These are phyloP conservation scores for Halisarca cf. caerulea DNA, from an alignment of 37 sponge, comb jelly and placozoan species.

Conservation along the genomic window DNA sequence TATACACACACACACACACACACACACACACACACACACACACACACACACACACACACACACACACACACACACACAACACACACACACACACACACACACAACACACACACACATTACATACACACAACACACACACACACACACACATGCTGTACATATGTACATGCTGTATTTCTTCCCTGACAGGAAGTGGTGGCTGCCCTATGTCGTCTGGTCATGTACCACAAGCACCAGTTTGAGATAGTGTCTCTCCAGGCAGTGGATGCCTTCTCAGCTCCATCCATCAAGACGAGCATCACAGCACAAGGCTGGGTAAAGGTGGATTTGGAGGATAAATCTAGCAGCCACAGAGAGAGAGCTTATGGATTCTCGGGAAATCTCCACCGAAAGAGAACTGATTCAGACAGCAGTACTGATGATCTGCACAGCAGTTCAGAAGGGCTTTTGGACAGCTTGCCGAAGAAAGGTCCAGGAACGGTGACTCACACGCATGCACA, in stretches of 20 bases:
- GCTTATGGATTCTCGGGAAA: conserved; percentile 6
- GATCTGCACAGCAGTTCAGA: conserved; percentile 28
- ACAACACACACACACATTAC: neutral
- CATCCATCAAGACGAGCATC: conserved; percentile 58
- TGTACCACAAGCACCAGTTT: conserved; percentile 82
- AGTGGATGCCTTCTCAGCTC: conserved; percentile 10
- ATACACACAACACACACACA: neutral
- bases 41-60: too few relatives aligned
- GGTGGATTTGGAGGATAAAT: neutral
- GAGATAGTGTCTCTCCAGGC: conserved; percentile 69
- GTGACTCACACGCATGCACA: neutral
- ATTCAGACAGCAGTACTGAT: conserved; percentile 4
- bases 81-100: neutral
- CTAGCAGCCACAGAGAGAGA: neutral
- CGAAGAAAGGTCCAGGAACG: conserved; percentile 28
- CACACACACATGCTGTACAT: neutral
- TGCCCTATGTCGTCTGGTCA: conserved; percentile 75
- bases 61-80: too few relatives aligned
- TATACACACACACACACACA: too few relatives aligned
- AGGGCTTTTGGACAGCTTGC: conserved; percentile 28
- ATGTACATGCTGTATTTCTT: neutral
- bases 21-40: too few relatives aligned
- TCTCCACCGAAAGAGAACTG: neutral
- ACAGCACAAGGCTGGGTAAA: conserved; percentile 80
- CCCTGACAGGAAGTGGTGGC: conserved; percentile 79